Evolutionary conservation across 2,113 vertebrate species (phyloP), one percentile per base, ranked within the genome.

Genomic region (Megalops atlanticus): DNA sequence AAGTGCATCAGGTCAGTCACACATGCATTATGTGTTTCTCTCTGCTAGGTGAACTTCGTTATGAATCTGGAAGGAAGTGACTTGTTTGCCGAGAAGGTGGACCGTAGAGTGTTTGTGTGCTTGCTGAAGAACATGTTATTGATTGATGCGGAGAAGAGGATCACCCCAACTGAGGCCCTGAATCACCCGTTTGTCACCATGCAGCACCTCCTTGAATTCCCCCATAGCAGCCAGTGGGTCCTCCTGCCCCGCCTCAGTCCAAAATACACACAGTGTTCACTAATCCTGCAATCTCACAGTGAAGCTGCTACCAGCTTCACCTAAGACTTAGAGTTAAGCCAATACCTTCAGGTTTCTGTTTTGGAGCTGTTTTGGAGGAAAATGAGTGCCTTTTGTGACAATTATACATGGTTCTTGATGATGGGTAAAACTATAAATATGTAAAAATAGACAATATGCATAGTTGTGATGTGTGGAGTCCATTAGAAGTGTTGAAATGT

Each of bases 41-140:
- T 8, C n/a, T n/a, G 79, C 2, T 86, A 99, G 98, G 98, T 99
- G 95, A 99, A 99, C 94, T 95, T 97, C 92, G 96, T 98, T 93
- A 96, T 99, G 96, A 97, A 98, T 93, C 93, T 99, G 90, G 97
- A 99, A 92, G 97, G 97, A 94, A 96, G 95, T 94, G 97, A 99
- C 90, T 92, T 96, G 90, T 90, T 97, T 90, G 97, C 96, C 76
- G 98, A 99, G 94, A 99, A 99, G 91, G 95, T 96, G 78, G 98
- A 99, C 84, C 95, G 97, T 88, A 94, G 94, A 90, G 98, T 99
- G 90, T 99, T 99, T 92, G 98, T 98, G 89, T 90, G 94, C 90
- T 92, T 99, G 90, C 94, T 99, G 93, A 99, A 98, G 95, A 98
- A 96, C 92, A 99, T 99, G 98, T 91, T 99, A 92, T 93, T 96